Percentiles rank a stretch among this genome's conserved stretches.
Conservation (phyloP, 2,888 invertebrate species). For the Theodoxus fluviatilis region DNA sequence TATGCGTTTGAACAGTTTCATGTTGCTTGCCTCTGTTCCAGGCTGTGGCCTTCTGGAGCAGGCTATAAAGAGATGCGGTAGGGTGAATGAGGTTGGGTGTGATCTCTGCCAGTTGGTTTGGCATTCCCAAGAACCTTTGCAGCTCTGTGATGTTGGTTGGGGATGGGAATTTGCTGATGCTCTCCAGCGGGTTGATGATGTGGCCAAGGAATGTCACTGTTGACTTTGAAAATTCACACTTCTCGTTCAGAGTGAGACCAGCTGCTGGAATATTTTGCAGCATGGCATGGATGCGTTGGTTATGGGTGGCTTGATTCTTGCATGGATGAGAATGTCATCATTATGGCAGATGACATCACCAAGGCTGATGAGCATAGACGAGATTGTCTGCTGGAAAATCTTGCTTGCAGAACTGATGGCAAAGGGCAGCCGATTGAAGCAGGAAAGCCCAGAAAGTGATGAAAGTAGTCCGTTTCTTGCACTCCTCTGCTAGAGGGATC, state of each 20-base stretch:
- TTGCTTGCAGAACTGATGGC: conserved; percentile 7
- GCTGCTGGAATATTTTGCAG: conserved; percentile 1
- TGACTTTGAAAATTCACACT: conserved; percentile 1
- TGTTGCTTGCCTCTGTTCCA: background rate
- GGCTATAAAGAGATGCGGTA: too few relatives aligned
- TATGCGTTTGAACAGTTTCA: too few relatives aligned
- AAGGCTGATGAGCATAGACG: background rate
- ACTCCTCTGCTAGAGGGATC: background rate
- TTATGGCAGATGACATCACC: background rate
- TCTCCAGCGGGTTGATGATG: background rate
- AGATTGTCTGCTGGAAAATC: background rate
- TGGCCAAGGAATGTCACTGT: background rate
- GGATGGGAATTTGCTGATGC: background rate
- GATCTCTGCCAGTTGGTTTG: conserved; percentile 13
- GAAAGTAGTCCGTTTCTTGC: background rate
- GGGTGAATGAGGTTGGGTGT: background rate
- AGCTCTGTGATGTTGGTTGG: background rate
- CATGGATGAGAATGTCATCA: conserved; percentile 12
- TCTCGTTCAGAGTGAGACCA: conserved; percentile 17
- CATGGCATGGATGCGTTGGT: background rate
- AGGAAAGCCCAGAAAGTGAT: background rate
- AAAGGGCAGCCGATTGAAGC: conserved; percentile 4
- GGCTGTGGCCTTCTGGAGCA: background rate
- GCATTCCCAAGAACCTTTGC: conserved; percentile 10
- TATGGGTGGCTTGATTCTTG: background rate